Conservation (phyloP, 1,140 invertebrate species). For the Papilio machaon region DNA sequence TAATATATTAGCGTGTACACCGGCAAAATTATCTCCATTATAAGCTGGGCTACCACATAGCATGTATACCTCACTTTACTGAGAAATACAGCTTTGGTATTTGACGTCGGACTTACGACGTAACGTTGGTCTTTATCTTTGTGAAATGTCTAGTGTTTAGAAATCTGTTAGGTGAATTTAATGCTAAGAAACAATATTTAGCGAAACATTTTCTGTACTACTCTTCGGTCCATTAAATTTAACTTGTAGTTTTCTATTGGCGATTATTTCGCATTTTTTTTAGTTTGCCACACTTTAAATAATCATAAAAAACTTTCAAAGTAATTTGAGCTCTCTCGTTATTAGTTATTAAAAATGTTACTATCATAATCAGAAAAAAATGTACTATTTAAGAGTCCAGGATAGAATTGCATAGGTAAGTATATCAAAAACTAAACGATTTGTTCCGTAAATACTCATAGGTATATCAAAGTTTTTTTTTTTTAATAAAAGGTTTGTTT, state of each 20-base stretch:
- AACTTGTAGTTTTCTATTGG: too few species aligned
- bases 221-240: too few species aligned
- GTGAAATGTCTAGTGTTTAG: conserved; percentile 29
- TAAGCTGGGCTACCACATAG: conserved; percentile 3
- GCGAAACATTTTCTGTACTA: background rate
- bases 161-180: conserved; percentile 35
- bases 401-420: background rate
- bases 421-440: background rate
- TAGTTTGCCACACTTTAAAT: too few species aligned
- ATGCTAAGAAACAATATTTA: conserved; percentile 29
- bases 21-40: conserved; percentile 39
- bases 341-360: too few species aligned
- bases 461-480: background rate
- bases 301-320: too few species aligned
- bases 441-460: background rate
- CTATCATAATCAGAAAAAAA: background rate
- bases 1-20: conserved; percentile 33
- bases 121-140: conserved; percentile 39
- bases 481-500: background rate
- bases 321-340: too few species aligned
- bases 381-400: background rate
- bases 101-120: conserved; percentile 27
- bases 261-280: too few species aligned
- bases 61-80: conserved; percentile 30
- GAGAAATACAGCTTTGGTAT: conserved; percentile 39